These are phyloP conservation scores for Caenorhabditis inopinata DNA, from an alignment of 1,140 invertebrate species.

Conservation along the genomic window DNA sequence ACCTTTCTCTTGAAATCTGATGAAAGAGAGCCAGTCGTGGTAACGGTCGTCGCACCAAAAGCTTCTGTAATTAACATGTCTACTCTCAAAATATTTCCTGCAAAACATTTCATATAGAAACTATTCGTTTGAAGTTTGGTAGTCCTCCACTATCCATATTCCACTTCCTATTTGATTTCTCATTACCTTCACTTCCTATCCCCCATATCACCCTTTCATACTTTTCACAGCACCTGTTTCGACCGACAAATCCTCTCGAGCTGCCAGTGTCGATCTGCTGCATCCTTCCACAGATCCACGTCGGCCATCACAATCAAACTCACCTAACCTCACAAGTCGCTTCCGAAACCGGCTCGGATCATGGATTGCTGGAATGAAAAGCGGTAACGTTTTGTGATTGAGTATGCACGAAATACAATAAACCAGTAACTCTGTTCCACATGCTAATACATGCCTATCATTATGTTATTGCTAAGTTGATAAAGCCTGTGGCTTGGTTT, in stretches of 20 bases:
- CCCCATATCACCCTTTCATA: constrained; percentile 20
- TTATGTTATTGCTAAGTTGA: neutral
- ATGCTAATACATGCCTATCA: neutral
- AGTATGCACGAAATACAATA: neutral
- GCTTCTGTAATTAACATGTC: constrained; percentile 33
- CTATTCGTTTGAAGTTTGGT: neutral
- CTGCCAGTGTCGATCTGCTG: constrained; percentile 2
- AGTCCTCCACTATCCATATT: neutral
- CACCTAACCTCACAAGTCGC: constrained; percentile 39
- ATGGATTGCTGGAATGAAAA: constrained; percentile 56
- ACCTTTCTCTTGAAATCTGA: neutral
- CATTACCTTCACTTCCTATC: neutral
- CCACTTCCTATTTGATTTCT: neutral
- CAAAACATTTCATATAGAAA: neutral
- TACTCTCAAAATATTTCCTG: neutral
- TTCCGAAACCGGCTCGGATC: constrained; percentile 51
- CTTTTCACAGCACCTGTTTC: constrained; percentile 29
- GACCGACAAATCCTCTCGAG: neutral
- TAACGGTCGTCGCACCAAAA: neutral
- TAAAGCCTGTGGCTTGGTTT: neutral
- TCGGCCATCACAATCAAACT: constrained; percentile 4
- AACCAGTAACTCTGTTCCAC: neutral
- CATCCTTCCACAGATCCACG: constrained; percentile 26
- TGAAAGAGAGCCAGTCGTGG: neutral
- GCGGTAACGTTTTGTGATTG: constrained; percentile 33